Evolutionary conservation across 2,888 invertebrate genomes (phyloP), one percentile per base, ranked within the genome.

Genomic region (Ceratothoa steindachneri): DNA sequence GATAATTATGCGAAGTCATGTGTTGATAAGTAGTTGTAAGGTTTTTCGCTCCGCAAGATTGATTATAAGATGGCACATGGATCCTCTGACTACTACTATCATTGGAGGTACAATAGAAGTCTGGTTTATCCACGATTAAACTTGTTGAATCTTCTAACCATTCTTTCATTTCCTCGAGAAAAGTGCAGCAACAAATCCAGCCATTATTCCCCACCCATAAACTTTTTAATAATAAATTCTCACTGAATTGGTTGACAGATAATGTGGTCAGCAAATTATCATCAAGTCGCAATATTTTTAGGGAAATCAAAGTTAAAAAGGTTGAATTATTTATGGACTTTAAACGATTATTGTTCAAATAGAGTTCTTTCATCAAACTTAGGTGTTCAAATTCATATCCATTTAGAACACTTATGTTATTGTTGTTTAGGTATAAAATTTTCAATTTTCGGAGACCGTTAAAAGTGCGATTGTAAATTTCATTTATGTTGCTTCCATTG

Each of bases 121-220:
- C 52, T 12, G 68, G 69, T 9, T 64, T 53, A 19, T 53, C 75
- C 15, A 75, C 72, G 15, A 69, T 41, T 30, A 71, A 41, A 28
- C 31, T 71, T 9, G 19, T 51, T 22, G 71, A 29, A 9, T 51
- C 71, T 51, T 66, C 66, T 28, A 80, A 51, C 77, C 77, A 80
- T 15, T 67, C 41, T 68, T 73, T 73, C 28, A 77, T 70, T 52
- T 73, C 69, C 28, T 60, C 74, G 22, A 75, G 72, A 83, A 90
- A 92, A 82, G 90, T 90, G 84, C 93, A 93, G 82, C 92, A 90
- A 84, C 93, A 93, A 70, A 90, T 89, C 92, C 92, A 93, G 71
- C 91, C 91, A 83, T 93, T 93, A 30, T 81, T 81, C 27, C 82
- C 80, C 27, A 84, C 76, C 15, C 81, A 81, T 7, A 85, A 75